phyloP scores from a whole-genome alignment of 1,140 invertebrate species.

The Globodera ellingtonae region DNA sequence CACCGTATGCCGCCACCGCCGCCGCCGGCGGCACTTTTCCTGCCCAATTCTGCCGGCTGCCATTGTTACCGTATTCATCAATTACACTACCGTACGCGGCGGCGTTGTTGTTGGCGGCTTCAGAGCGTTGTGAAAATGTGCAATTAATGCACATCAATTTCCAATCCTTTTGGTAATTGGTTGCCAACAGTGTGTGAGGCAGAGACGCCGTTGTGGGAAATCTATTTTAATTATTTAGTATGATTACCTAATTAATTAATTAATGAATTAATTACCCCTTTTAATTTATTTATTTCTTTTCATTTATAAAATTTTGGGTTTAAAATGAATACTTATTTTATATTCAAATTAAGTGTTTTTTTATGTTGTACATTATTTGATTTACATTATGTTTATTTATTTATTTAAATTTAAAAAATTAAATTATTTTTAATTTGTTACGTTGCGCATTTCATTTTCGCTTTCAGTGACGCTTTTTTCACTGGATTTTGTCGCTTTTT shows the following conservation, averaged over 20 bases:
- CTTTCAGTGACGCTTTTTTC: neutral
- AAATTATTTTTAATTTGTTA: neutral
- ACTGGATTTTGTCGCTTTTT: neutral
- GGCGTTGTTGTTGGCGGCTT: too few species aligned
- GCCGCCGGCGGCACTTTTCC: too few species aligned
- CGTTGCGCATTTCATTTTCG: conserved; percentile 11
- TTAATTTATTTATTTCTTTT: too few species aligned
- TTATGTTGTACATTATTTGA: too few species aligned
- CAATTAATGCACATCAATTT: conserved; percentile 7
- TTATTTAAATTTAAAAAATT: too few species aligned
- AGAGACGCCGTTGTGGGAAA: neutral
- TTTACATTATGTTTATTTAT: too few species aligned
- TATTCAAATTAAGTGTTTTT: too few species aligned
- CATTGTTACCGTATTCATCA: too few species aligned
- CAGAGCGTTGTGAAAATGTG: neutral
- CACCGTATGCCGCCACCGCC: neutral
- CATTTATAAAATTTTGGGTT: too few species aligned
- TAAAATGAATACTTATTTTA: too few species aligned
- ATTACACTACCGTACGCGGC: too few species aligned
- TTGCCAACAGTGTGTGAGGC: neutral
- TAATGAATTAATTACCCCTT: too few species aligned
- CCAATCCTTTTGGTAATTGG: conserved; percentile 1
- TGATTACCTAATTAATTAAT: neutral
- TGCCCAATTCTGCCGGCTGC: neutral
- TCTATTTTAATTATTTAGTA: neutral